Base-by-base conservation (phyloP, 2,888 invertebrate genomes). In the Elaeidobius kamerunicus region DNA sequence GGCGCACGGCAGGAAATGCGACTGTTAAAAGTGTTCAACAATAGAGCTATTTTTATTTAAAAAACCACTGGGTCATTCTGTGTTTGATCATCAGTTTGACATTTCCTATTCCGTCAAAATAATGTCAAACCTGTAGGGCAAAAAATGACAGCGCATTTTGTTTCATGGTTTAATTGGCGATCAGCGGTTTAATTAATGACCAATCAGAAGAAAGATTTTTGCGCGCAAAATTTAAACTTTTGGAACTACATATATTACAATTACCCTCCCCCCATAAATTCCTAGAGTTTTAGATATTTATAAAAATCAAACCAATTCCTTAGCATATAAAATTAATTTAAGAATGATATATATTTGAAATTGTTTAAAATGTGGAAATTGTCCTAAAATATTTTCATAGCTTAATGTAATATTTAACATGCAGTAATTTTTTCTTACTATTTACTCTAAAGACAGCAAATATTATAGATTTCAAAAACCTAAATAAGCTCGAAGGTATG, bases 21-120 rank as follows among this genome's bases (percentile, higher is more conserved):
- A 48, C 40, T 48, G 35, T 41, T n/a, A 50, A 36, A 34, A 16
- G 19, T 42, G 20, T 18, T 34, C 32, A 32, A 43, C 42, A 32
- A 9, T 38, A 28, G 44, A 23, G 28, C 15, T 52, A 53, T 41
- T 54, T 49, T 54, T 54, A 54, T 54, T 54, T 44, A 41, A 36
- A 54, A 43, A 36, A 40, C 28, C 34, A 49, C 40, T 45, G 20
- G 50, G 50, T 55, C 55, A 55, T 55, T 43, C 50, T 23, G 28
- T 20, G 30, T 51, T 28, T 7, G 11, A 7, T 20, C 17, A 18
- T 42, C 16, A 42, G 42, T 43, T 23, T 52, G 52, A 52, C 50
- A 43, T 20, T 44, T 20, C 17, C 38, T 43, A 36, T 50, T 43
- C 32, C 27, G 15, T 20, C 16, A 17, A 14, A 19, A 6, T 35